A percentile compares a stretch with the other conserved stretches of the same genome.
Evolutionary conservation across 2,797 vertebrate species (phyloP).

Genomic region (Parotocinclus haroldoi): DNA sequence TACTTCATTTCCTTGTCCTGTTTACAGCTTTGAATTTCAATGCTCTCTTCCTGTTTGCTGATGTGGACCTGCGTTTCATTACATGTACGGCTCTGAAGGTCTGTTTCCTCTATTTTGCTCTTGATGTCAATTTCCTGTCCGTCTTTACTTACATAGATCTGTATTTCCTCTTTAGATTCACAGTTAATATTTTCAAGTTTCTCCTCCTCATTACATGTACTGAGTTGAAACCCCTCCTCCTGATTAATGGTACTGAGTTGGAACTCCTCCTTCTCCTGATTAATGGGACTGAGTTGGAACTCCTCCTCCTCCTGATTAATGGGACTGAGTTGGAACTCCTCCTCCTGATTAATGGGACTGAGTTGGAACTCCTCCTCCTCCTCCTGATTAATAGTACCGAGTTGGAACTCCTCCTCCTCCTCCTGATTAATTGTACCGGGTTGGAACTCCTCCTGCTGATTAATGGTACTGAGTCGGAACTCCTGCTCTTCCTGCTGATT

Average conservation of each 20-base stretch:
- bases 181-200: conserved; percentile 35
- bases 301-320: too few relatives aligned
- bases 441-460: too few relatives aligned
- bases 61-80: neutral
- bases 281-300: too few relatives aligned
- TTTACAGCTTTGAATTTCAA: conserved; percentile 1
- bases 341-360: too few relatives aligned
- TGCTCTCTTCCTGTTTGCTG: conserved; percentile 3
- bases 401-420: too few relatives aligned
- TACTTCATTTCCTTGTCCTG: neutral
- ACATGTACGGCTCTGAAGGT: neutral
- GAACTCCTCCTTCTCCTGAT: neutral
- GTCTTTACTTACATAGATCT: neutral
- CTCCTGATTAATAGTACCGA: too few relatives aligned
- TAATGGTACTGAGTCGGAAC: too few relatives aligned
- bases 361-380: too few relatives aligned
- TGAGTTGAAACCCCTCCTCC: neutral
- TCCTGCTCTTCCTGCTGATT: too few relatives aligned
- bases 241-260: neutral
- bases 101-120: neutral
- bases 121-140: neutral
- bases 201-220: neutral
- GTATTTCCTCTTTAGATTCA: conserved; percentile 18
- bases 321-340: too few relatives aligned
- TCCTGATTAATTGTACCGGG: too few relatives aligned